These are phyloP conservation scores for Buceros bicornis DNA, from an alignment of 2,797 vertebrate genomes.

Conservation along the genomic window DNA sequence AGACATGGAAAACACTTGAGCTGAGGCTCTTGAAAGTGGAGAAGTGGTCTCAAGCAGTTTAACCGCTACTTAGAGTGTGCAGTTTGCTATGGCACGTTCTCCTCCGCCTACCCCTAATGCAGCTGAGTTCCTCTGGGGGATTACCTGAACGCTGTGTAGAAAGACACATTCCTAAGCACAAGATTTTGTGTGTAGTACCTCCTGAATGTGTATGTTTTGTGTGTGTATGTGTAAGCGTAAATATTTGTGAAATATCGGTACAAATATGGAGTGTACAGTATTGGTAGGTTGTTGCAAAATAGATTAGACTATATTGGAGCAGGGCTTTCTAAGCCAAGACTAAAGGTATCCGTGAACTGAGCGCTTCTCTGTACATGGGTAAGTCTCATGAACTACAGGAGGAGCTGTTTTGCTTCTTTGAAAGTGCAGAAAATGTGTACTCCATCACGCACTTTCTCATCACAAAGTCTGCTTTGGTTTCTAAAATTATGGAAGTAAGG, in stretches of 20 bases:
- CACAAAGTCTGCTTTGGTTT: neutral
- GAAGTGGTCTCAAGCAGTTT: constrained; percentile 65
- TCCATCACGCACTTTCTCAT: neutral
- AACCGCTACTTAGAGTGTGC: constrained; percentile 18
- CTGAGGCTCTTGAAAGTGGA: constrained; percentile 56
- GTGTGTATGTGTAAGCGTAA: neutral
- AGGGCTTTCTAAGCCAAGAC: neutral
- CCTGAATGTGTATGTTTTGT: neutral
- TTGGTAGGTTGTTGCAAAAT: neutral
- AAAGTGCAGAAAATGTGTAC: neutral
- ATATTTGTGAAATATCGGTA: neutral
- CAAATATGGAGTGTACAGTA: neutral
- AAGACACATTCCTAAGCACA: neutral
- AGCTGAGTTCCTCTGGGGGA: constrained; percentile 7
- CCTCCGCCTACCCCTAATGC: neutral
- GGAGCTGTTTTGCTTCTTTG: neutral
- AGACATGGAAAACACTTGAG: constrained; percentile 56
- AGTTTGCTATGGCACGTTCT: constrained; percentile 26
- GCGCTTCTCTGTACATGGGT: neutral
- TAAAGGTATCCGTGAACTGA: neutral
- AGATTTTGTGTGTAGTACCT: neutral
- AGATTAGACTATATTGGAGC: neutral
- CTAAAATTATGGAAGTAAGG: neutral
- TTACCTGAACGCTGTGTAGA: neutral
- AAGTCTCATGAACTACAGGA: neutral